Evolutionary conservation across 2,797 vertebrate species (phyloP).

Genomic region (Gymnoscopelus braueri): DNA sequence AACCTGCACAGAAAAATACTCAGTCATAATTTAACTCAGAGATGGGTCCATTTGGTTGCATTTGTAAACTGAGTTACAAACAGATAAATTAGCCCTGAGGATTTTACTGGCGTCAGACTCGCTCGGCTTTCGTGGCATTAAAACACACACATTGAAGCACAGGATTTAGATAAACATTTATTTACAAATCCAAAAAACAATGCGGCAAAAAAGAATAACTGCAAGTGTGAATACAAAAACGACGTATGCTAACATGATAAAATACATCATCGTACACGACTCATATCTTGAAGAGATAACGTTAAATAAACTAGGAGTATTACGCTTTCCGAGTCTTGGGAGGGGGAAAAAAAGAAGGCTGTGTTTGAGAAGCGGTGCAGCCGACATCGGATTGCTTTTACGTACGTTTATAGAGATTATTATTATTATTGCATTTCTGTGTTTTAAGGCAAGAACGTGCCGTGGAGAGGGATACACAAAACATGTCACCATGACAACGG

Average conservation of each 20-base stretch:
- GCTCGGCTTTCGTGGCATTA: constrained; percentile 1
- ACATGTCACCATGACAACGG: constrained; percentile 69
- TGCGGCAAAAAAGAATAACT: constrained; percentile 79
- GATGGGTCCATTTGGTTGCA: too few species aligned
- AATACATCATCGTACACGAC: constrained; percentile 85
- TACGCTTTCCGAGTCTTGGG: constrained; percentile 43
- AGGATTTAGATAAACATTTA: constrained; percentile 85
- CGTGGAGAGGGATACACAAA: constrained; percentile 61
- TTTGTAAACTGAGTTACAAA: too few species aligned
- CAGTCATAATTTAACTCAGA: too few species aligned
- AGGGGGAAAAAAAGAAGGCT: constrained; percentile 34
- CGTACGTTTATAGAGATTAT: constrained; percentile 39
- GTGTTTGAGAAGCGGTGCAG: constrained; percentile 57
- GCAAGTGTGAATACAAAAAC: constrained; percentile 86
- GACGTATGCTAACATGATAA: constrained; percentile 86
- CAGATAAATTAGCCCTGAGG: too few species aligned
- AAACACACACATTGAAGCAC: constrained; percentile 19
- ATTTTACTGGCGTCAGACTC: too few species aligned
- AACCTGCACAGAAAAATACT: constrained; percentile 3
- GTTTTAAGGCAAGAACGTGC: constrained; percentile 77
- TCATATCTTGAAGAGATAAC: constrained; percentile 63
- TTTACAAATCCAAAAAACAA: constrained; percentile 89
- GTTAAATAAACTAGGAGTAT: constrained; percentile 73
- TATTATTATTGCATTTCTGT: constrained; percentile 82
- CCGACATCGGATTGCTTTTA: constrained; percentile 64